phyloP scores from a whole-genome alignment of 2,888 invertebrate species.

The Mythimna vitellina region DNA sequence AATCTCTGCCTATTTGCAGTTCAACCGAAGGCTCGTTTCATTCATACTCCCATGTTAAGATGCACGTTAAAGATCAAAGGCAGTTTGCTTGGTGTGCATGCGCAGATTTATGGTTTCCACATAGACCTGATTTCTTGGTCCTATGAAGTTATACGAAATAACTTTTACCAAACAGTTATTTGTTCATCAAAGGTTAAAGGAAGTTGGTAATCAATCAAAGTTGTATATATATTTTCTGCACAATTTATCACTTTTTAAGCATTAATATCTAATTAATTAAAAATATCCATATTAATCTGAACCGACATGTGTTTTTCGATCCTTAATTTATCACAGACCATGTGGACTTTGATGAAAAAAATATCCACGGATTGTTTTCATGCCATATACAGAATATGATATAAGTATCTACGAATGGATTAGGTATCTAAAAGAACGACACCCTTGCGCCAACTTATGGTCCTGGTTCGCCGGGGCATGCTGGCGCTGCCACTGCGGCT shows the following conservation, averaged over 20 bases:
- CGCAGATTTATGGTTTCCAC: constrained; percentile 54
- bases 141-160: constrained; percentile 32
- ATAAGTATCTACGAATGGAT: too few species aligned
- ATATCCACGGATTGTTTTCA: too few species aligned
- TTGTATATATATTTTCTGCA: neutral
- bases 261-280: neutral
- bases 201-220: constrained; percentile 8
- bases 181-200: neutral
- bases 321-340: too few species aligned
- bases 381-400: too few species aligned
- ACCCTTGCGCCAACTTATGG: too few species aligned
- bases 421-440: too few species aligned
- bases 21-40: constrained; percentile 19
- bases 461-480: too few species aligned
- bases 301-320: too few species aligned
- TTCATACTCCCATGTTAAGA: constrained; percentile 33
- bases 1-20: neutral
- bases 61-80: constrained; percentile 54
- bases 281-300: too few species aligned
- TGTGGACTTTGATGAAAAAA: too few species aligned
- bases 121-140: constrained; percentile 40
- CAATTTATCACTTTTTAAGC: neutral
- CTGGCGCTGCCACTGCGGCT: too few species aligned
- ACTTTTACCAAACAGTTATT: constrained; percentile 9
- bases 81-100: constrained; percentile 20